phyloP scores from a whole-genome alignment of 2,113 vertebrate species.

The Vimba vimba region DNA sequence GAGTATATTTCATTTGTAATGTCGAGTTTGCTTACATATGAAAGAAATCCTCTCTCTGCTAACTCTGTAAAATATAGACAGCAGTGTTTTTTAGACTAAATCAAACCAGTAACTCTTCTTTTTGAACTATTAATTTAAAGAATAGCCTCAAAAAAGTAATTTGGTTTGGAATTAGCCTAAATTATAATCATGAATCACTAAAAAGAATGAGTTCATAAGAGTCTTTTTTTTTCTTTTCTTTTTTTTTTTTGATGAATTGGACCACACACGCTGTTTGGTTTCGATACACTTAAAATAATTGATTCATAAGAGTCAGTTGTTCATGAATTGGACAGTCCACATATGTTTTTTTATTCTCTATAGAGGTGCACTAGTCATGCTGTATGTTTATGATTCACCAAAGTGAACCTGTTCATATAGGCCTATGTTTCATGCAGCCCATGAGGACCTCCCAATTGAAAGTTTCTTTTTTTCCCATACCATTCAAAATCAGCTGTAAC shows the following conservation, averaged over 20 bases:
- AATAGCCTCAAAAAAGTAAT: too few relatives aligned
- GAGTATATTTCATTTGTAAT: not conserved
- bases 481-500: not conserved
- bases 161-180: too few relatives aligned
- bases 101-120: too few relatives aligned
- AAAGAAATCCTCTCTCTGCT: too few relatives aligned
- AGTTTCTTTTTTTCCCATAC: not conserved
- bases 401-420: not conserved
- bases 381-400: not conserved
- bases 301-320: not conserved
- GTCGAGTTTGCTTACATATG: too few relatives aligned
- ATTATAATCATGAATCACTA: not conserved
- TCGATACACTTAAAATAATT: not conserved
- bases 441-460: not conserved
- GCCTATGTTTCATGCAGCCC: not conserved
- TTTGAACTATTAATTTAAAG: too few relatives aligned
- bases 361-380: not conserved
- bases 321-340: not conserved
- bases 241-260: not conserved
- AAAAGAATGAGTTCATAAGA: not conserved
- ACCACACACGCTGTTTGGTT: not conserved
- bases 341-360: not conserved
- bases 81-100: too few relatives aligned
- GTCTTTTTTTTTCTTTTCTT: not conserved
- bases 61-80: too few relatives aligned